phyloP scores from a whole-genome alignment of 2,888 invertebrate genomes.

The Melipona beecheii region DNA sequence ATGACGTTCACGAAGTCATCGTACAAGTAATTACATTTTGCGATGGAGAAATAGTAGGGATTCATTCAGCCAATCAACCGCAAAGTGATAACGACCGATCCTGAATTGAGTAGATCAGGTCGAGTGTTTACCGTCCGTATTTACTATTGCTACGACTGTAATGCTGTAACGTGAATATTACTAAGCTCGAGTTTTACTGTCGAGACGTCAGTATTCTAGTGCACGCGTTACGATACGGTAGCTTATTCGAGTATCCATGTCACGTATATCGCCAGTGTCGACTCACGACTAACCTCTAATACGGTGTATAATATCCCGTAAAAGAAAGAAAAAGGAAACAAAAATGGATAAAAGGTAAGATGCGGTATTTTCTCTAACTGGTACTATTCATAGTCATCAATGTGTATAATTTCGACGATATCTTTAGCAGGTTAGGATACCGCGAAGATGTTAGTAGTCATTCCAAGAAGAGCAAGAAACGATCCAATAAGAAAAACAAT shows the following conservation, averaged over 20 bases:
- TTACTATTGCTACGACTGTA: slow-evolving; percentile 35
- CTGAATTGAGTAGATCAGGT: slow-evolving; percentile 30
- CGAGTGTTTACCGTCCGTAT: slow-evolving; percentile 43
- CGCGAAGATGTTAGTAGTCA: slow-evolving; percentile 53
- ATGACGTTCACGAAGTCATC: slow-evolving; percentile 17
- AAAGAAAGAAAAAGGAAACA: not conserved
- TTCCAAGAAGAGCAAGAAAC: slow-evolving; percentile 71
- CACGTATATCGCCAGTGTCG: slow-evolving; percentile 23
- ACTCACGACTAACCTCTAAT: slow-evolving; percentile 47
- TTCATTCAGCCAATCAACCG: slow-evolving; percentile 53
- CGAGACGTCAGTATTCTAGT: slow-evolving; percentile 12
- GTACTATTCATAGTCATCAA: not conserved
- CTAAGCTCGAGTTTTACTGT: not conserved
- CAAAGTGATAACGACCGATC: slow-evolving; percentile 51
- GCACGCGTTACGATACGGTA: slow-evolving; percentile 6
- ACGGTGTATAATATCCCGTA: slow-evolving; percentile 21
- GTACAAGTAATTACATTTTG: slow-evolving; percentile 10
- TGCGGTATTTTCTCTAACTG: not conserved
- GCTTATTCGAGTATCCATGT: slow-evolving; percentile 37
- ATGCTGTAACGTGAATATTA: slow-evolving; percentile 13
- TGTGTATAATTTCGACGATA: not conserved
- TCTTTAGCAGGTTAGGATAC: slow-evolving; percentile 51
- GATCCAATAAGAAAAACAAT: slow-evolving; percentile 52
- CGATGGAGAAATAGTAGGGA: slow-evolving; percentile 40
- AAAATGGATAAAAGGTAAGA: slow-evolving; percentile 59